Evolutionary conservation across 1,140 invertebrate genomes (phyloP).

Genomic region (Apocrypta bakeri): DNA sequence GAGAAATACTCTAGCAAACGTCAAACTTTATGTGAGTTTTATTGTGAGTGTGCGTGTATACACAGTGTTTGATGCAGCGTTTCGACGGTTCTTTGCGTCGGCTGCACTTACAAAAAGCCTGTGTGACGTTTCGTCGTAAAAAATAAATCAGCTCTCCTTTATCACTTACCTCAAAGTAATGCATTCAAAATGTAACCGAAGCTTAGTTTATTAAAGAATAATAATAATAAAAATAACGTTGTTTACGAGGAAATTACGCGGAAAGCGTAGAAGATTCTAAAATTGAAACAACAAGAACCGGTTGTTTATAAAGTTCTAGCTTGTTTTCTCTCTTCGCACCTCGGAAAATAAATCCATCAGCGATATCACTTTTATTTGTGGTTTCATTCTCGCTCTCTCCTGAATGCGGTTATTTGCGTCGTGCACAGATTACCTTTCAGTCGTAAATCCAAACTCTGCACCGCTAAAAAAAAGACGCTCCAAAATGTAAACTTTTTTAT

Average conservation of each 20-base stretch:
- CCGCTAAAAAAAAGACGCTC: not conserved
- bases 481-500: not conserved
- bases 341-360: not conserved
- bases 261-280: not conserved
- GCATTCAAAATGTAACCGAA: not conserved
- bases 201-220: no score
- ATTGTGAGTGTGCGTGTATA: not conserved
- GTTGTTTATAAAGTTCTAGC: not conserved
- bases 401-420: not conserved
- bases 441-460: not conserved
- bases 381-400: not conserved
- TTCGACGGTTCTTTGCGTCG: not conserved
- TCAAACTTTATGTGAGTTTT: not conserved
- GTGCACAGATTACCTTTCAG: not conserved
- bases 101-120: not conserved
- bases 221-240: not conserved
- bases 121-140: not conserved
- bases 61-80: not conserved
- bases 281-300: not conserved
- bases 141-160: not conserved
- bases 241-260: no score
- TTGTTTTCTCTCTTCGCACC: not conserved
- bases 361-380: slow-evolving; percentile 5
- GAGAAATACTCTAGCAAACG: no score
- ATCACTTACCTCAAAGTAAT: not conserved